Base-by-base conservation (phyloP, 1,140 invertebrate genomes). In the Drosophila kurseongensis region DNA sequence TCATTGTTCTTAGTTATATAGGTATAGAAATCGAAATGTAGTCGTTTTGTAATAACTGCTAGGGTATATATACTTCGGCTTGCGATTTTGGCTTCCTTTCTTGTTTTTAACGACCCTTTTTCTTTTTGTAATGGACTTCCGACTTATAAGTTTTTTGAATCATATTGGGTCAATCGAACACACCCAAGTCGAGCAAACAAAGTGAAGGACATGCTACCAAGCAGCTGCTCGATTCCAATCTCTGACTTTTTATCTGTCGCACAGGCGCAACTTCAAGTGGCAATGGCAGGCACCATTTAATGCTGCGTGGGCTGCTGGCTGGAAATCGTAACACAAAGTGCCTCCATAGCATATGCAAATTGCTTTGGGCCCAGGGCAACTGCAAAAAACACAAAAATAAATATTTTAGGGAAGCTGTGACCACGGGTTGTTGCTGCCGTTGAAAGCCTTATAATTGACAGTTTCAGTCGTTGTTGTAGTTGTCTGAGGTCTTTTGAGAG, bases 361-460 rank as follows among this genome's bases (percentile, higher is more conserved):
- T 23, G 47, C 68, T 45, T n/a, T 5, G n/a, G 35, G 57, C 47
- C 36, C 56, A 48, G 48, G n/a, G 48, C 18, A 52, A 50, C 38
- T 9, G 12, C 18, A 29, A 67, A 51, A 68, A 67, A 5, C 5
- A 36, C n/a, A 35, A 65, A 65, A 48, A 72, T 65, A 75, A 75
- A 54, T 71, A 44, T 65, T 41, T 67, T 61, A 57, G 84, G 81
- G 81, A 78, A 85, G 81, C 81, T 85, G 73, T 80, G 68, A 58
- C 62, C 56, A 29, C 54, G 44, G 57, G 58, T 41, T 40, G 45
- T 54, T 27, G 47, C 56, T 55, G 63, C 59, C 56, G 82, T 73
- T 86, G 82, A 86, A 86, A 86, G 82, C 78, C 75, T 69, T 82
- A 82, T 86, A 86, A 86, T 86, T 86, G 82, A 73, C 82, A 82